Conservation (phyloP, 2,797 vertebrate species). For the Myoxocephalus aenaeus region DNA sequence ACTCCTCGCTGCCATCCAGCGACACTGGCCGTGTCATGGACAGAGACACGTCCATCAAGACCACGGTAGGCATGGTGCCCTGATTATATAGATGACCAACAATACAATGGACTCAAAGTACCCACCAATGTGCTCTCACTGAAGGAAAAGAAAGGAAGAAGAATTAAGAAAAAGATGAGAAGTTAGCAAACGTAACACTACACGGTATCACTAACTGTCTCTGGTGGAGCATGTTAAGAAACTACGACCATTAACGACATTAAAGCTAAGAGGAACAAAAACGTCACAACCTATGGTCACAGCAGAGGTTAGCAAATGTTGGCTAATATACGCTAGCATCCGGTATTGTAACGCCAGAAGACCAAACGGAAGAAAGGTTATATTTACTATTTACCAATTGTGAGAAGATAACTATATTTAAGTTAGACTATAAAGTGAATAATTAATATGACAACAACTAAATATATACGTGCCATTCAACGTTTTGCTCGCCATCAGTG, state of each 20-base stretch:
- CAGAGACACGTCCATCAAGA: conserved; percentile 96
- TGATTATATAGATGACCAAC: not conserved
- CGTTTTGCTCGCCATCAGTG: conserved; percentile 35
- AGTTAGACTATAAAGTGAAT: not conserved
- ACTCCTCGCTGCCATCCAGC: conserved; percentile 92
- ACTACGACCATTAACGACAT: not conserved
- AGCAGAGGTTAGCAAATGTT: conserved; percentile 32
- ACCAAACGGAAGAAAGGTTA: not conserved
- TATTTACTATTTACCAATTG: not conserved
- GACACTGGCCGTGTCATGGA: conserved; percentile 98
- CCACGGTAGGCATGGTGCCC: conserved; percentile 93
- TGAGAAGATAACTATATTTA: not conserved
- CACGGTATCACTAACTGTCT: not conserved
- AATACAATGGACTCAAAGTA: not conserved
- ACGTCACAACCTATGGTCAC: not conserved
- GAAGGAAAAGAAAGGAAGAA: not conserved
- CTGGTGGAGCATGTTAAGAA: not conserved
- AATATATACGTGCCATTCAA: conserved; percentile 42
- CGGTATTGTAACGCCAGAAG: not conserved
- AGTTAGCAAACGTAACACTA: not conserved
- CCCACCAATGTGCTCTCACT: conserved; percentile 20
- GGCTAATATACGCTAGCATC: conserved; percentile 32
- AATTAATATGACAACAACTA: not conserved
- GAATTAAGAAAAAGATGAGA: not conserved
- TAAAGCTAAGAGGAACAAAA: not conserved